Conservation (phyloP, 2,113 vertebrate genomes). For the Halichoerus grypus region DNA sequence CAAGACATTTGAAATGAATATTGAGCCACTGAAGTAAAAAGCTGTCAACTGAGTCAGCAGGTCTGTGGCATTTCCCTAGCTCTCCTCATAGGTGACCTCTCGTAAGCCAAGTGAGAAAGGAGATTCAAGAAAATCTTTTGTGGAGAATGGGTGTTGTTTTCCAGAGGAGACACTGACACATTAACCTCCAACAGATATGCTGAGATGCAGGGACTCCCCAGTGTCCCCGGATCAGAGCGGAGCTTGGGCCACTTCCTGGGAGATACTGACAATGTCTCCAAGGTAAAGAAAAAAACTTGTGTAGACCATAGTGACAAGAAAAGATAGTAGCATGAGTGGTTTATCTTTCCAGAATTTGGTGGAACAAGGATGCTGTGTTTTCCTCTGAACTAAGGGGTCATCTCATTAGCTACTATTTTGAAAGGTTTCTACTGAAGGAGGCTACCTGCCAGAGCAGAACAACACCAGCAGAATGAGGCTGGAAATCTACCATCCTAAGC, state of each 20-base stretch:
- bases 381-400: not conserved
- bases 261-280: not conserved
- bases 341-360: not conserved
- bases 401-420: not conserved
- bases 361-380: not conserved
- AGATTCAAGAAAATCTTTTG: not conserved
- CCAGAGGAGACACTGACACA: not conserved
- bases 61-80: not conserved
- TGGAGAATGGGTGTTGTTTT: not conserved
- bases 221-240: not conserved
- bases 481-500: not conserved
- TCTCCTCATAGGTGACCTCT: not conserved
- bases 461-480: not conserved
- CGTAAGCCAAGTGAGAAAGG: not conserved
- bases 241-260: not conserved
- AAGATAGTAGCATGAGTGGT: not conserved
- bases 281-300: not conserved
- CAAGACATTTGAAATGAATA: not conserved
- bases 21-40: not conserved
- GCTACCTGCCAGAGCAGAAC: not conserved
- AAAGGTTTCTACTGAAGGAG: not conserved
- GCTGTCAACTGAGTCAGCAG: not conserved
- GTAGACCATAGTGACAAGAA: not conserved
- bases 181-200: not conserved
- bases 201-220: not conserved